Percentiles rank a stretch among this genome's conserved stretches.
These are phyloP conservation scores for Drosophila nigromelanica DNA, from an alignment of 1,140 invertebrate genomes.

Conservation along the genomic window DNA sequence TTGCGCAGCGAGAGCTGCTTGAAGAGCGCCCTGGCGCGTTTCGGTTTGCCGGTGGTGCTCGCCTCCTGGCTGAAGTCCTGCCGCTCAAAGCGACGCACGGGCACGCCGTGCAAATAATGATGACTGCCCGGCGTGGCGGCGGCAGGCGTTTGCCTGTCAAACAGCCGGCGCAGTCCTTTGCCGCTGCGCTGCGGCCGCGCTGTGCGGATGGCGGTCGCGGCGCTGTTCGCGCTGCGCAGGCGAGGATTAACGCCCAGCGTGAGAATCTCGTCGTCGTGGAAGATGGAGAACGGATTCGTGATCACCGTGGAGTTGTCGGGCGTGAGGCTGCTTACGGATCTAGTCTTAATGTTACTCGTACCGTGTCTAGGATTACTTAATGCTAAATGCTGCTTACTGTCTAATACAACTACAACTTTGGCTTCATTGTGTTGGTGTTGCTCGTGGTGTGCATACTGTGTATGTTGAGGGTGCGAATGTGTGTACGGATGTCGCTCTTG, in stretches of 20 bases:
- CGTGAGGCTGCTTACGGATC: conserved; percentile 68
- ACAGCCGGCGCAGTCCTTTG: conserved; percentile 58
- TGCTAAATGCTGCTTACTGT: conserved; percentile 76
- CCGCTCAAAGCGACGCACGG: conserved; percentile 71
- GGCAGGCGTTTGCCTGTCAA: conserved; percentile 48
- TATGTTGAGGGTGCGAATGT: neutral
- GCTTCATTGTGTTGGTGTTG: conserved; percentile 64
- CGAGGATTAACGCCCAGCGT: conserved; percentile 68
- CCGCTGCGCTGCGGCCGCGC: conserved; percentile 37
- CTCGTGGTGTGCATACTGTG: conserved; percentile 13
- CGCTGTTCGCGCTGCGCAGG: conserved; percentile 49
- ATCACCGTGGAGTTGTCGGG: conserved; percentile 78
- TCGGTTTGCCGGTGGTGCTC: conserved; percentile 37
- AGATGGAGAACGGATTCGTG: conserved; percentile 82
- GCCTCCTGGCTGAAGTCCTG: conserved; percentile 64
- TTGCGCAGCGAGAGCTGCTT: conserved; percentile 74
- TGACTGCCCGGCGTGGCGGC: conserved; percentile 27
- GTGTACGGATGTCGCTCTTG: neutral
- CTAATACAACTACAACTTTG: conserved; percentile 83
- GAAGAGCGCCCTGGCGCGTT: conserved; percentile 54
- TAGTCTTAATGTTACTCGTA: conserved; percentile 68
- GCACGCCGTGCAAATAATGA: conserved; percentile 69
- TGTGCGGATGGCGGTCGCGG: conserved; percentile 30
- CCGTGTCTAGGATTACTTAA: conserved; percentile 58
- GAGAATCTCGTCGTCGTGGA: conserved; percentile 77